phyloP scores from a whole-genome alignment of 2,888 invertebrate genomes.

The Dicyrtomina minuta region DNA sequence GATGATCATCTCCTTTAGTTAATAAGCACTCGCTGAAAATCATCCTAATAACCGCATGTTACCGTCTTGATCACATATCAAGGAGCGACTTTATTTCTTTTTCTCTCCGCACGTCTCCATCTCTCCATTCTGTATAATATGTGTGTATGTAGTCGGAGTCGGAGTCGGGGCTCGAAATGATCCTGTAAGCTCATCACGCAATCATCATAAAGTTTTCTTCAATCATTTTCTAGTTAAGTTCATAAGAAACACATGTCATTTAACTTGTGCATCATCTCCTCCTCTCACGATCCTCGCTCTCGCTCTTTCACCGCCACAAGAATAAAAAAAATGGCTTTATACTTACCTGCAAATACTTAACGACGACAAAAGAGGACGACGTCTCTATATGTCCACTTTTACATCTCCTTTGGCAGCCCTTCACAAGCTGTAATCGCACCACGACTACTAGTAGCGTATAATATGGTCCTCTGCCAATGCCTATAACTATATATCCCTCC shows the following conservation, averaged over 20 bases:
- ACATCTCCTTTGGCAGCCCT: too few species aligned
- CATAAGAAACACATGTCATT: slow-evolving; percentile 36
- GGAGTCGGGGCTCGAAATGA: neutral
- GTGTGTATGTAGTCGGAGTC: too few species aligned
- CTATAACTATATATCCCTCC: too few species aligned
- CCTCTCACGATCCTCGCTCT: slow-evolving; percentile 15
- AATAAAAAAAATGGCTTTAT: slow-evolving; percentile 5
- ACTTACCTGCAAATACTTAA: neutral
- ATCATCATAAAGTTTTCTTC: slow-evolving; percentile 33
- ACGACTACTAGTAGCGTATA: too few species aligned
- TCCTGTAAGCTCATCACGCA: slow-evolving; percentile 35
- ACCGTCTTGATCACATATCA: slow-evolving; percentile 9
- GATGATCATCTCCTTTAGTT: slow-evolving; percentile 26
- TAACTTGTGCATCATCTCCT: slow-evolving; percentile 20
- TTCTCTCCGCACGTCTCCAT: neutral
- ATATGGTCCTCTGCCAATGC: too few species aligned
- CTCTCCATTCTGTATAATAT: neutral
- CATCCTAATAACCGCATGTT: slow-evolving; percentile 29
- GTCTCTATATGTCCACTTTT: neutral
- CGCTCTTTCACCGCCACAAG: slow-evolving; percentile 2
- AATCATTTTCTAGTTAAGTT: slow-evolving; percentile 32
- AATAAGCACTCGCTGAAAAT: slow-evolving; percentile 30
- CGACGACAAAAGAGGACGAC: too few species aligned
- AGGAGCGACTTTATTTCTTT: slow-evolving; percentile 2
- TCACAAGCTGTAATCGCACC: too few species aligned